A percentile compares a stretch with the other conserved stretches of the same genome.
Evolutionary conservation across 2,888 invertebrate species (phyloP).

Genomic region (Tortricodes alternella): DNA sequence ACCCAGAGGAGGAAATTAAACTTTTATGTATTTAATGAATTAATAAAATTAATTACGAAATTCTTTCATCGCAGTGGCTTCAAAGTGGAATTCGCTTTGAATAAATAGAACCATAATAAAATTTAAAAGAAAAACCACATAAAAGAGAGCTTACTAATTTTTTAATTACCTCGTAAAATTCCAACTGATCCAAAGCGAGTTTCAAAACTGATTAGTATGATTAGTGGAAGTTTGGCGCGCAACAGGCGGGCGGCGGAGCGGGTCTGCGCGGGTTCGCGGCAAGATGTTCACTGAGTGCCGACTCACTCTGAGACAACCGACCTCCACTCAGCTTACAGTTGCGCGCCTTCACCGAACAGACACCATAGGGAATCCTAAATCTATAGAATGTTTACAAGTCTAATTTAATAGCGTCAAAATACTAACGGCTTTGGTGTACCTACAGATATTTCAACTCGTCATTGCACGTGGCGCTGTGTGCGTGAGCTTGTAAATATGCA

Average conservation of each 20-base stretch:
- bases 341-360: slow-evolving; percentile 16
- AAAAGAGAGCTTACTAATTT: too few relatives aligned
- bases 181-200: not conserved
- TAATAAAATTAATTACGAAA: too few relatives aligned
- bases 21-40: too few relatives aligned
- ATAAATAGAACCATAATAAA: not conserved
- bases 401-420: slow-evolving; percentile 12
- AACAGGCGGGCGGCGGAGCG: slow-evolving; percentile 26
- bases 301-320: slow-evolving; percentile 17
- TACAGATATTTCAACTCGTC: too few relatives aligned
- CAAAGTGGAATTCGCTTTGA: too few relatives aligned
- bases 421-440: not conserved
- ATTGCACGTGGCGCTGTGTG: too few relatives aligned
- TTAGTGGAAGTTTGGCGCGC: slow-evolving; percentile 9
- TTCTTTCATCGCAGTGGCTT: too few relatives aligned
- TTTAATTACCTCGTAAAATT: slow-evolving; percentile 15
- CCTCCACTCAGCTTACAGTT: slow-evolving; percentile 12
- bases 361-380: not conserved
- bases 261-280: slow-evolving; percentile 44
- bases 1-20: too few relatives aligned
- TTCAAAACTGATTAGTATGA: not conserved
- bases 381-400: not conserved
- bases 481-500: too few relatives aligned
- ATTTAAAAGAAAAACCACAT: not conserved
- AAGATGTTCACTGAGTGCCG: slow-evolving; percentile 41